Evolutionary conservation across 2,797 vertebrate genomes (phyloP).

Genomic region (Ispidina picta): DNA sequence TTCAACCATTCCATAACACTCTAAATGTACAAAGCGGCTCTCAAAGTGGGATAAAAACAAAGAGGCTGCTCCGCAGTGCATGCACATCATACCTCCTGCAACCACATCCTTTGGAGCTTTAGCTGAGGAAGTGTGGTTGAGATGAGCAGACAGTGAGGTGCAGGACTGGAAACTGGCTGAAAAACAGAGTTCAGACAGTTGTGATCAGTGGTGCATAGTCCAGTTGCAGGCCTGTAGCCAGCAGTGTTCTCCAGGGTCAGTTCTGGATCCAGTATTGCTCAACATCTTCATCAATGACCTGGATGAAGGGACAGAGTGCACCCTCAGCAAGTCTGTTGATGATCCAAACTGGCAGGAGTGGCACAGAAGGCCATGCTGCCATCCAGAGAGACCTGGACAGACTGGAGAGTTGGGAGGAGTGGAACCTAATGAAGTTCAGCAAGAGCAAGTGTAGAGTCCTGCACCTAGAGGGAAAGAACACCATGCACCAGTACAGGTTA

Average conservation of each 20-base stretch:
- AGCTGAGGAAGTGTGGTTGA: background rate
- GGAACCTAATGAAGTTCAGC: too few relatives aligned
- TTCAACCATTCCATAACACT: background rate
- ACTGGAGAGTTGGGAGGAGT: background rate
- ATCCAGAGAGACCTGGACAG: too few relatives aligned
- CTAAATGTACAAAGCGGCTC: background rate
- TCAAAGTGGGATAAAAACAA: background rate
- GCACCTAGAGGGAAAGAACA: background rate
- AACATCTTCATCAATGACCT: too few relatives aligned
- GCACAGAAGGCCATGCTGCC: too few relatives aligned
- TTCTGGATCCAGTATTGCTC: too few relatives aligned
- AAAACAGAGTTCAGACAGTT: background rate
- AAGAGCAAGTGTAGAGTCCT: too few relatives aligned
- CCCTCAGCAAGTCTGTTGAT: too few relatives aligned
- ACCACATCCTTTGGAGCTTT: background rate
- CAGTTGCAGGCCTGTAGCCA: too few relatives aligned
- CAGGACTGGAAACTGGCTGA: background rate
- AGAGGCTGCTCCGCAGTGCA: fast-evolving
- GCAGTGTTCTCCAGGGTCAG: too few relatives aligned
- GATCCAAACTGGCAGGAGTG: too few relatives aligned
- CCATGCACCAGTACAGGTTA: background rate
- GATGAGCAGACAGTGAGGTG: background rate
- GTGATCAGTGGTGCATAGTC: background rate
- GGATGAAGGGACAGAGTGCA: too few relatives aligned
- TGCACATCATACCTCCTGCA: background rate